Evolutionary conservation across 2,113 vertebrate species (phyloP), one percentile per base, ranked within the genome.

Genomic region (Eretmochelys imbricata): DNA sequence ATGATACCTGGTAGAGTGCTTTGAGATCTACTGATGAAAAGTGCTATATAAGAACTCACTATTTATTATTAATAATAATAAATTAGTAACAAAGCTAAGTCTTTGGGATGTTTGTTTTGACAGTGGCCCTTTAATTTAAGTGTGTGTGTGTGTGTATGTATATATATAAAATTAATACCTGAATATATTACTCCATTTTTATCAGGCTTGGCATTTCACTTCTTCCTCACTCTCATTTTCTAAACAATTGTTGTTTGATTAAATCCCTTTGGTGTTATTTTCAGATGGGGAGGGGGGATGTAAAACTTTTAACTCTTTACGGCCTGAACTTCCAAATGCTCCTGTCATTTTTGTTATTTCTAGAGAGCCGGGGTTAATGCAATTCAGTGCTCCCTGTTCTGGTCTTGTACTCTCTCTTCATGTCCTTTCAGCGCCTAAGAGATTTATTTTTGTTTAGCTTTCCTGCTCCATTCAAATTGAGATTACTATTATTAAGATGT

Each of bases 381-480:
- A 82, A 89, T 93, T 91, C 86, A 91, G 82, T 79, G 49, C 20
- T 91, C 65, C 51, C 51, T 92, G 84, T 91, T 94, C 53, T 82
- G 49, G 55, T 25, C 80, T 76, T 91, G 90, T 94, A 90, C 51
- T 84, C 84, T 94, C 53, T 92, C 80, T 82, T 95, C 72, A 85
- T 29, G 25, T 82, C 84, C 54, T 97, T 96, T 95, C 88, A 95
- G 65, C 3, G 51, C 16, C 5, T 7, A 84, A 88, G 89, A 96
- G 82, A 96, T 96, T 93, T 93, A 94, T 94, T 96, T 97, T 97
- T 97, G 84, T 97, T 96, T 93, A 85, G 88, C n/a, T 95, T 95
- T 93, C 87, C 88, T 29, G 88, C 31, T 75, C 87, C 75, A 93
- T 96, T 97, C 88, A 96, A 72, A 96, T 78, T 95, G 91, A 96